Evolutionary conservation across 2,113 vertebrate genomes (phyloP), one percentile per base, ranked within the genome.

Genomic region (Nothobranchius kuhntae): DNA sequence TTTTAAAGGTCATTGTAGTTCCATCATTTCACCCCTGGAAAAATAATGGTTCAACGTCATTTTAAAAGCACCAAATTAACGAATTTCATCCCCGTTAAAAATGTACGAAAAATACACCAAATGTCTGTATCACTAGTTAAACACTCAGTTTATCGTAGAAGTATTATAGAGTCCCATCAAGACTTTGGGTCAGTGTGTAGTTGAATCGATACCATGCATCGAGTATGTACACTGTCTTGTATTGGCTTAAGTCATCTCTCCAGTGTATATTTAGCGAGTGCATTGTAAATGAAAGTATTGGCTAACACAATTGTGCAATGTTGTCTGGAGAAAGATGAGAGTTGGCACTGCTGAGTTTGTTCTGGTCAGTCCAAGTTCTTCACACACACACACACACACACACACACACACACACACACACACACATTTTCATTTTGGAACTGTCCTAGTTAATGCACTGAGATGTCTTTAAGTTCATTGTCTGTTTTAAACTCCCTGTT

Each of bases 271-370:
- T 72, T 80, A 86, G 81, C 40, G 60, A 65, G 78, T 64, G 45
- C 58, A 62, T 35, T 82, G 55, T 75, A 81, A 77, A 77, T 79
- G 15, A 75, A 76, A 51, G 54, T 66, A 72, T 76, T 77, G 58
- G 75, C 68, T 71, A 82, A 78, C 30, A 1, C 48, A 24, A 65
- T 87, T 88, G 84, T 78, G 83, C 79, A 90, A 91, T 77, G 73
- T 53, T 73, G 69, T 80, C 81, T 86, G 72, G 61, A 81, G 75
- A 74, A 77, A 88, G 83, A 79, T 68, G 50, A 64, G 61, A 71
- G 61, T 74, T 86, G 87, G 84, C 84, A 80, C 48, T 30, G 13
- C 17, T 64, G 65, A 36, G 78, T 88, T 86, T 85, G 73, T 88
- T 82, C 75, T 73, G 70, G 81, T 76, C 86, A 75, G 75, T 74